Evolutionary conservation across 2,113 vertebrate genomes (phyloP).

Genomic region (Caracal caracal): DNA sequence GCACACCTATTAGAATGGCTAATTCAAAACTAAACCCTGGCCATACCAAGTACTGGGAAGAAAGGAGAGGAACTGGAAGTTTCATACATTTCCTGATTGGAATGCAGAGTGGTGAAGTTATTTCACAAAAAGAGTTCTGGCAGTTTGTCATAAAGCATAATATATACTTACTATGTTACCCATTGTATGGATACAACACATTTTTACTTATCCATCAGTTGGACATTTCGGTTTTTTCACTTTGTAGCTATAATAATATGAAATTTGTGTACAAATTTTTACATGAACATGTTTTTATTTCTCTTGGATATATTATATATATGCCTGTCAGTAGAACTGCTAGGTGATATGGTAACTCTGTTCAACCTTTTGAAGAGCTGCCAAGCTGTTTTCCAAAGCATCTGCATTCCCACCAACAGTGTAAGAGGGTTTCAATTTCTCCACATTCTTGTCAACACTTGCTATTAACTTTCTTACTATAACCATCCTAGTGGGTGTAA

Average conservation of each 20-base stretch:
- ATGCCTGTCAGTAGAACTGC: background rate
- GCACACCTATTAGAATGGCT: background rate
- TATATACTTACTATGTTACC: background rate
- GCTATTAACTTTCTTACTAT: background rate
- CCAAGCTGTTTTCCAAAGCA: background rate
- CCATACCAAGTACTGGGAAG: background rate
- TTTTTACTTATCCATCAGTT: background rate
- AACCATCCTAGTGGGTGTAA: background rate
- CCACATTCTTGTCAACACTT: background rate
- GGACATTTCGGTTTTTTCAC: background rate
- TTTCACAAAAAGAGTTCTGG: background rate
- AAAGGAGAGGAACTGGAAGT: background rate
- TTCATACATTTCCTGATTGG: background rate
- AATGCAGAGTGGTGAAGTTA: background rate
- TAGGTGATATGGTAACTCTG: background rate
- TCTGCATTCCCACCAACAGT: background rate
- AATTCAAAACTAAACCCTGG: background rate
- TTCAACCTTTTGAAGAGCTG: background rate
- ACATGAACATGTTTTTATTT: background rate
- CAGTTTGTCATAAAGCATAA: background rate
- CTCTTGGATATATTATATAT: background rate
- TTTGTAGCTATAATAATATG: background rate
- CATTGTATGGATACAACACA: background rate
- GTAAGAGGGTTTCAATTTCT: background rate
- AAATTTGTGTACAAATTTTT: constrained; percentile 1